A percentile compares a stretch with the other conserved stretches of the same genome.
These are phyloP conservation scores for Ellobium chinense DNA, from an alignment of 2,888 invertebrate species.

Conservation along the genomic window DNA sequence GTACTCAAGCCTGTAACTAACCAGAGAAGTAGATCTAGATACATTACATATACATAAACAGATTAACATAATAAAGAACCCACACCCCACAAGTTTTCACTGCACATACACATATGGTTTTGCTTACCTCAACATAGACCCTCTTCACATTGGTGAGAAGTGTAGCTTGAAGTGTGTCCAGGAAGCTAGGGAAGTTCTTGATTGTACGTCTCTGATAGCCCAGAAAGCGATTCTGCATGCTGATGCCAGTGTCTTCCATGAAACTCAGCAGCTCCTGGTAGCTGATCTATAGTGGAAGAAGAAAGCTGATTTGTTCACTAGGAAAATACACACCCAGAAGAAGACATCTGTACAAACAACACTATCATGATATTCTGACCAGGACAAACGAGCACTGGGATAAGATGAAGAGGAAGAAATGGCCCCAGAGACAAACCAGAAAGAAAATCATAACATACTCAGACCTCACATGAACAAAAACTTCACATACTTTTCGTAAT, in stretches of 20 bases:
- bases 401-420: no score
- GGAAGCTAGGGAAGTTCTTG: slow-evolving; percentile 63
- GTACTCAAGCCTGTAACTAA: neutral
- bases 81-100: neutral
- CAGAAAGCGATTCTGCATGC: slow-evolving; percentile 68
- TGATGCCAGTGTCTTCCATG: slow-evolving; percentile 66
- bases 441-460: no score
- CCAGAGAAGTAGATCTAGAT: neutral
- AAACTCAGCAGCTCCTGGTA: slow-evolving; percentile 66
- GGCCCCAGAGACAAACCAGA: no score
- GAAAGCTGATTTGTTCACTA: no score
- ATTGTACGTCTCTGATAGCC: slow-evolving; percentile 70
- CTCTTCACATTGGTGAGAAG: slow-evolving; percentile 70
- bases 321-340: no score
- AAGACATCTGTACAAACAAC: no score
- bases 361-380: no score
- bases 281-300: slow-evolving; percentile 58
- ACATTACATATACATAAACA: neutral
- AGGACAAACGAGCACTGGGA: no score
- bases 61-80: neutral
- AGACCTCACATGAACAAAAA: no score
- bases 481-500: no score
- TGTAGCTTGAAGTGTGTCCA: slow-evolving; percentile 67
- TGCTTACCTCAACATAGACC: slow-evolving; percentile 61
- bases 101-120: no score